A percentile compares a stretch with the other conserved stretches of the same genome.
Evolutionary conservation across 2,113 vertebrate genomes (phyloP).

Genomic region (Ursus arctos): DNA sequence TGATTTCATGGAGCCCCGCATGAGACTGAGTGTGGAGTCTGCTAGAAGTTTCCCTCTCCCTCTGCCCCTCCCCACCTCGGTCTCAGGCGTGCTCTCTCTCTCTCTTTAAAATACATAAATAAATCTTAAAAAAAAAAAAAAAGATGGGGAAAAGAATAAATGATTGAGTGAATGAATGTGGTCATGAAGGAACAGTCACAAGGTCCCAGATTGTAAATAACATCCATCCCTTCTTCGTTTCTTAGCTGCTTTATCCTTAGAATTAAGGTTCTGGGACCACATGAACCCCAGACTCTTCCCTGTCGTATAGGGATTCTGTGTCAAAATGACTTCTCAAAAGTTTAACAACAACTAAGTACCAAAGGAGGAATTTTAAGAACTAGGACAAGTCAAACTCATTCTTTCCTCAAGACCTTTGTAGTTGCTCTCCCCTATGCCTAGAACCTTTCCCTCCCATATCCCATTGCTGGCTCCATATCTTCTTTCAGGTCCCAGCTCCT

Average conservation of each 20-base stretch:
- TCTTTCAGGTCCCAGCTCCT: background rate
- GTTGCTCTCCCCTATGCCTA: background rate
- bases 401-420: background rate
- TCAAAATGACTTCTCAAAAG: background rate
- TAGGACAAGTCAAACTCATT: background rate
- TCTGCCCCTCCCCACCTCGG: background rate
- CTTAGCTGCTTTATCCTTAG: background rate
- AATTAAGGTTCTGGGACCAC: background rate
- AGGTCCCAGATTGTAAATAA: background rate
- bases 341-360: background rate
- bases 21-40: background rate
- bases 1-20: background rate
- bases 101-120: background rate
- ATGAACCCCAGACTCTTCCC: background rate
- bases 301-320: background rate
- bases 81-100: too few species aligned
- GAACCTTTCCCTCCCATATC: fast-evolving
- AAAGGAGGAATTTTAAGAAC: background rate
- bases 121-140: background rate
- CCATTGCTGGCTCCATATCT: background rate
- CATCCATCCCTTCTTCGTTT: background rate
- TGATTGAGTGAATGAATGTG: background rate
- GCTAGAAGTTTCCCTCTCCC: background rate
- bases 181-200: background rate
- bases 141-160: background rate